Percentiles rank a stretch among this genome's conserved stretches.
phyloP scores from a whole-genome alignment of 2,888 invertebrate species.

The Eilema sororculum region DNA sequence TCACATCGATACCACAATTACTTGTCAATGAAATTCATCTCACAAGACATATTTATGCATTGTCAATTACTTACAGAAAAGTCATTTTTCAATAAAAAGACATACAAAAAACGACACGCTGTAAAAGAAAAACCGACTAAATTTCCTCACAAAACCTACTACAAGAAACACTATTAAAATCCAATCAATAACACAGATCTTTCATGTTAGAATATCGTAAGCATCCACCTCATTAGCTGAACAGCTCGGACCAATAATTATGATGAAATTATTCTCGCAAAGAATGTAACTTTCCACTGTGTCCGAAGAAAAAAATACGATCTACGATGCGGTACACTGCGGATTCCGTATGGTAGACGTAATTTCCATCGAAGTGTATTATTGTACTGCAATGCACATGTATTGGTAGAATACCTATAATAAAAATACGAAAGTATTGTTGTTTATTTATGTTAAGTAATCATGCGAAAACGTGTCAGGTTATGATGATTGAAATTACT shows the following conservation, averaged over 20 bases:
- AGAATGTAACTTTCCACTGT: conserved; percentile 65
- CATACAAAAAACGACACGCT: conserved; percentile 22
- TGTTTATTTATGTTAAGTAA: too few relatives aligned
- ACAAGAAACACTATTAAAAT: conserved; percentile 53
- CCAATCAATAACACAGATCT: conserved; percentile 54
- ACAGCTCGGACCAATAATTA: conserved; percentile 63
- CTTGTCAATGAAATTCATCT: neutral
- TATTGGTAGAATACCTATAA: too few relatives aligned
- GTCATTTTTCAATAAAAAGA: neutral
- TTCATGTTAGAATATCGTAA: conserved; percentile 62
- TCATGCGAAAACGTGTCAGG: too few relatives aligned
- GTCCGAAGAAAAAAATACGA: conserved; percentile 41
- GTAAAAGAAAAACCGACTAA: conserved; percentile 31
- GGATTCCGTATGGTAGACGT: conserved; percentile 40
- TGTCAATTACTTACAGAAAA: neutral
- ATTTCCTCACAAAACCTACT: conserved; percentile 43
- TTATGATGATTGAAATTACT: too few relatives aligned
- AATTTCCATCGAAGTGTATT: too few relatives aligned
- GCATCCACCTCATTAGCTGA: conserved; percentile 55
- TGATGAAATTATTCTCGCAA: conserved; percentile 53
- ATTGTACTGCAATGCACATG: too few relatives aligned
- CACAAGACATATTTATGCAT: neutral
- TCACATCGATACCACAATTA: neutral
- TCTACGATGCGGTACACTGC: conserved; percentile 20
- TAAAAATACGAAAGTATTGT: too few relatives aligned